These are phyloP conservation scores for Dinothrombium tinctorium DNA, from an alignment of 1,140 invertebrate genomes.

Conservation along the genomic window DNA sequence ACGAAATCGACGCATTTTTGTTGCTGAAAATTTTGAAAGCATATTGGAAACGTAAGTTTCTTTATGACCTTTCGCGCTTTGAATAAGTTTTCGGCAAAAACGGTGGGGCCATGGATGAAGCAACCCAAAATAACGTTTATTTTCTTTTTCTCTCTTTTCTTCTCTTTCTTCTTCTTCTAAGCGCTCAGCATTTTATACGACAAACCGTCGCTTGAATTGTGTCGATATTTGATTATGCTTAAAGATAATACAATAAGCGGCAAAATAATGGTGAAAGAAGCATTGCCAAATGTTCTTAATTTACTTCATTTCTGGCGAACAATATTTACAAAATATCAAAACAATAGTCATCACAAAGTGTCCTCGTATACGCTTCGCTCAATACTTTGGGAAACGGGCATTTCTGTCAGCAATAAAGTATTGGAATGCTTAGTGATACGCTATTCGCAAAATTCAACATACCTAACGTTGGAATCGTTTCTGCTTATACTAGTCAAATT, in stretches of 20 bases:
- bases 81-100: too few relatives aligned
- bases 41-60: constrained; percentile 29
- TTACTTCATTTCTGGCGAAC: constrained; percentile 40
- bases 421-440: constrained; percentile 41
- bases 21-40: constrained; percentile 33
- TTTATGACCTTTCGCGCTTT: neutral
- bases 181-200: constrained; percentile 22
- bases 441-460: constrained; percentile 32
- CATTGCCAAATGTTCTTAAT: constrained; percentile 31
- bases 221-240: constrained; percentile 39
- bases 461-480: constrained; percentile 34
- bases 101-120: neutral
- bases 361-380: constrained; percentile 35
- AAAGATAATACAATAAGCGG: constrained; percentile 38
- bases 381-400: constrained; percentile 34
- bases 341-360: constrained; percentile 24
- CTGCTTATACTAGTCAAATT: constrained; percentile 40
- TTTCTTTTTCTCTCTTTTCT: neutral
- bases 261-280: constrained; percentile 29
- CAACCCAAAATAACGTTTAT: neutral
- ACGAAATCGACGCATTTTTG: constrained; percentile 34
- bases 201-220: constrained; percentile 33
- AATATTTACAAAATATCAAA: constrained; percentile 20
- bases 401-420: constrained; percentile 44
- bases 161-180: constrained; percentile 16